Base-by-base conservation (phyloP, 2,888 invertebrate species). In the Anorthoa munda region DNA sequence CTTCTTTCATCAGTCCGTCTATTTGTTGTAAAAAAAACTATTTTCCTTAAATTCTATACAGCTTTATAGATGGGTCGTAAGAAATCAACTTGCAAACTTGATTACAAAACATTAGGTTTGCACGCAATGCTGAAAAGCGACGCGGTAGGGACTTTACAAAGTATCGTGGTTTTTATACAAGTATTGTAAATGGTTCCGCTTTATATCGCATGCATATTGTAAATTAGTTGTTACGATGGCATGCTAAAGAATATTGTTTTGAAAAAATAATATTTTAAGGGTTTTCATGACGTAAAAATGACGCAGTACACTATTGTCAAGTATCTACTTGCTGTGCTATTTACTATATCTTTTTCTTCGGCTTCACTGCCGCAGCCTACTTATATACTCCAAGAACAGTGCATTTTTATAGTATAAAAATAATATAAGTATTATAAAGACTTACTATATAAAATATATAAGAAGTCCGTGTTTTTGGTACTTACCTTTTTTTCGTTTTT, bases 91-190 rank as follows among this genome's bases (percentile, higher is more conserved):
- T 67, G 39, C 23, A 65, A 66, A 59, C 2, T 77, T 66, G 5
- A 69, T 53, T 63, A 71, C 59, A 55, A 51, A 76, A 23, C 46
- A 31, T 65, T 51, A 50, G 45, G 17, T n/a, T 50, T 45, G 58
- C 82, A 83, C 82, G 82, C 84, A 59, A 83, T 53, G 55, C 18
- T 63, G 55, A 56, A 48, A 45, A 31, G 59, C 53, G 51, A 23
- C 51, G 26, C 67, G 56, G 51, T 58, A 56, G 26, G 51, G 31
- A 21, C 69, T 80, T 65, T 61, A 74, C 39, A 55, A 68, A 75
- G 70, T 68, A 58, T 67, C 26, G 21, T 46, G 7, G 53, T 65
- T 71, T 70, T 67, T 46, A 48, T 21, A 60, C 66, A 61, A 61
- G 51, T 23, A 46, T 61, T 69, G 61, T 58, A 46, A 70, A 67